Percentiles rank a stretch among this genome's conserved stretches.
These are phyloP conservation scores for Ruditapes philippinarum DNA, from an alignment of 1,140 invertebrate species.

Conservation along the genomic window DNA sequence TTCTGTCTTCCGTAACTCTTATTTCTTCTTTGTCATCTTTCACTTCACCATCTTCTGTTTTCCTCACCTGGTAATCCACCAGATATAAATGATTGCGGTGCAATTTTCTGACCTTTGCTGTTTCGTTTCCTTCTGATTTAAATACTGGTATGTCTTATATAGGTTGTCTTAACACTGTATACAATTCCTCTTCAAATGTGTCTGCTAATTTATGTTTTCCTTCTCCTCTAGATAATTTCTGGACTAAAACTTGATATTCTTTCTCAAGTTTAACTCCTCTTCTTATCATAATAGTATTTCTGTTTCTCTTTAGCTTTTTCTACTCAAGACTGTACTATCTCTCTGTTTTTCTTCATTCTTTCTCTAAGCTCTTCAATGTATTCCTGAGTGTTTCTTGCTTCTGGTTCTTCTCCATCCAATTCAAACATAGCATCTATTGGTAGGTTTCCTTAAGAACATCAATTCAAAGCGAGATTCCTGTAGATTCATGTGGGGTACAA, in stretches of 20 bases:
- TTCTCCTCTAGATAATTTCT: background rate
- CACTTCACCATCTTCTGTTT: background rate
- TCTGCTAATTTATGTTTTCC: background rate
- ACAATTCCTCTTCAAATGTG: background rate
- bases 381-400: background rate
- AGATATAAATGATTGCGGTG: background rate
- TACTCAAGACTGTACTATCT: background rate
- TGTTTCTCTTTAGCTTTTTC: background rate
- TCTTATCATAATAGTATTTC: background rate
- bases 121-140: background rate
- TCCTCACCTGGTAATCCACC: background rate
- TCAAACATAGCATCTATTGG: background rate
- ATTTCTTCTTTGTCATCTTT: background rate
- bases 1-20: no score
- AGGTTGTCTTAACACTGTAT: background rate
- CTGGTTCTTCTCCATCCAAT: background rate
- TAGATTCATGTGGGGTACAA: background rate
- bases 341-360: background rate
- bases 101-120: background rate
- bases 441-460: background rate
- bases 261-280: background rate
- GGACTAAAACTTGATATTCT: background rate
- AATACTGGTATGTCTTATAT: background rate
- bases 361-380: background rate
- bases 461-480: background rate